Conservation (phyloP, 2,797 vertebrate species). For the Phrynocephalus guinanensis region DNA sequence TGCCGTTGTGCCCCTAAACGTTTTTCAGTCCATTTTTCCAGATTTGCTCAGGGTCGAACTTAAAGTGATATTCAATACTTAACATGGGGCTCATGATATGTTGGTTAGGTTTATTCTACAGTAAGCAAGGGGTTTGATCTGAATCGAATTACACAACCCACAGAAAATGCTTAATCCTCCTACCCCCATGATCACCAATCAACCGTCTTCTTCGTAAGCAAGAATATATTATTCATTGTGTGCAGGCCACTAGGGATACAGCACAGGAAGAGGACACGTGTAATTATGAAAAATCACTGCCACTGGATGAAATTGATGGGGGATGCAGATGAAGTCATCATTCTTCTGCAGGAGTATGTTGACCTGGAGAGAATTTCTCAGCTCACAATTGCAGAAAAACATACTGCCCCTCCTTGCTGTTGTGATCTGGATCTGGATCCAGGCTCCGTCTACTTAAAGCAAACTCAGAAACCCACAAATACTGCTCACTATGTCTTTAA, state of each 20-base stretch:
- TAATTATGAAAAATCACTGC: too few species aligned
- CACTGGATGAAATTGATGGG: too few species aligned
- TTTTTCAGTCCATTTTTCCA: not conserved
- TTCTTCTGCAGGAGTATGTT: not conserved
- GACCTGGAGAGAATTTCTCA: not conserved
- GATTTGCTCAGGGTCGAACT: not conserved
- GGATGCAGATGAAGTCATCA: too few species aligned
- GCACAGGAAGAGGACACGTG: too few species aligned
- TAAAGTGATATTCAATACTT: not conserved
- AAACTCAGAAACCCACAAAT: not conserved
- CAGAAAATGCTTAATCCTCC: too few species aligned
- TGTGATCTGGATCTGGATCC: not conserved
- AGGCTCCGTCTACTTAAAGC: not conserved
- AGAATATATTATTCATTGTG: too few species aligned
- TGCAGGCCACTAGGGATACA: too few species aligned
- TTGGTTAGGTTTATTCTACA: not conserved
- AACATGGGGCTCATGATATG: not conserved
- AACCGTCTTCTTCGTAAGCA: too few species aligned
- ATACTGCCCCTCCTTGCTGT: too few species aligned
- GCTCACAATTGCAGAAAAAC: not conserved
- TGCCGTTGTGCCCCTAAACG: too few species aligned
- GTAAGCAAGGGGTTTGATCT: not conserved
- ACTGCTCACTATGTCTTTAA: not conserved
- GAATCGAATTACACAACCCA: too few species aligned
- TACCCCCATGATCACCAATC: too few species aligned